These are phyloP conservation scores for Trinectes maculatus DNA, from an alignment of 2,113 vertebrate species.

Conservation along the genomic window DNA sequence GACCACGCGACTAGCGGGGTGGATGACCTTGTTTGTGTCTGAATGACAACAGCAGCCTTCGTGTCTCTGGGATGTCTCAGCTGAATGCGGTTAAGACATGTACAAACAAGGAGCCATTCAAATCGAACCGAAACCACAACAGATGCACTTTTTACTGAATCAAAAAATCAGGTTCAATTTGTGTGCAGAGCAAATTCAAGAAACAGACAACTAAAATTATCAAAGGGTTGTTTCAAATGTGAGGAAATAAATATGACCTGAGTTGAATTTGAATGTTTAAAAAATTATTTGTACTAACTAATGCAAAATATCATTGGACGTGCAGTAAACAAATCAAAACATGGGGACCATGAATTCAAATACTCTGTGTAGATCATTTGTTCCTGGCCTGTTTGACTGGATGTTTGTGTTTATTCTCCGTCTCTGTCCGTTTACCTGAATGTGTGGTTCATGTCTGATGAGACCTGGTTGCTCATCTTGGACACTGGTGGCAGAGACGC, in stretches of 20 bases:
- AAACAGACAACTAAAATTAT: no score
- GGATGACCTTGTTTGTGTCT: conserved; percentile 69
- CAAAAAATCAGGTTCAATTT: not conserved
- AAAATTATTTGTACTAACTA: no score
- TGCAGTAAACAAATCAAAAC: not conserved
- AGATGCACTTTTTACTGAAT: not conserved
- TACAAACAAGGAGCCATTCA: not conserved
- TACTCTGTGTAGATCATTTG: no score
- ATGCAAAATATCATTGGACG: no score
- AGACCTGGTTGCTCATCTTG: not conserved
- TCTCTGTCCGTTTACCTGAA: no score
- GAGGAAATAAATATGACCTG: no score
- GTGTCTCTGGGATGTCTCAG: conserved; percentile 17
- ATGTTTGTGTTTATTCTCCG: no score
- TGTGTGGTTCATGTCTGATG: no score
- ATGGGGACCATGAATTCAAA: not conserved
- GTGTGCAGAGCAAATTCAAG: not conserved
- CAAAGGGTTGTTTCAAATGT: no score
- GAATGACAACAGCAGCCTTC: conserved; percentile 17
- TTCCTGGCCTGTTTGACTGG: no score
- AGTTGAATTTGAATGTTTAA: no score
- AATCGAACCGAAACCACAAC: not conserved
- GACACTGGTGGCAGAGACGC: not conserved
- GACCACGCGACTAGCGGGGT: conserved; percentile 44
- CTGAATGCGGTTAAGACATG: not conserved